Conservation (phyloP, 2,888 invertebrate genomes). For the Drosophila greeni region DNA sequence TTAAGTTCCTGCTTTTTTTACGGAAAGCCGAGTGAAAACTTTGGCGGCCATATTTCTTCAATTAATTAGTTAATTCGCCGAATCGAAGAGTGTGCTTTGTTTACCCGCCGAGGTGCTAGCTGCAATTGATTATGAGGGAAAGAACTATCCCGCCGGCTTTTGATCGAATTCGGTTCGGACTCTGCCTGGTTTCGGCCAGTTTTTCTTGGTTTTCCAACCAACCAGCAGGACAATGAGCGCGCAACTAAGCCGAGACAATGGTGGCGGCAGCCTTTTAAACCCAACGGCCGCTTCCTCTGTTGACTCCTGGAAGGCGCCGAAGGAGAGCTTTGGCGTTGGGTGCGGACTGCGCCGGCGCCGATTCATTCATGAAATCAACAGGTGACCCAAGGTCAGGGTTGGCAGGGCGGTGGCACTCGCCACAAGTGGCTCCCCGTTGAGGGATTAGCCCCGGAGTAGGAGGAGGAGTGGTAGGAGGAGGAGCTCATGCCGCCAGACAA, state of each 20-base stretch:
- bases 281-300: conserved; percentile 9
- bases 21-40: conserved; percentile 1
- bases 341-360: conserved; percentile 23
- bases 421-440: conserved; percentile 53
- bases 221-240: conserved; percentile 54
- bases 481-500: conserved; percentile 2
- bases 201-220: conserved; percentile 10
- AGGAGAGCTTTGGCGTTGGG: conserved; percentile 51
- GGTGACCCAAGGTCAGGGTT: conserved; percentile 57
- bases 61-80: conserved; percentile 17
- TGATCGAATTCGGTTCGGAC: not conserved
- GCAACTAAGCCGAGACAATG: conserved; percentile 65
- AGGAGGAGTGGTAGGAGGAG: not conserved
- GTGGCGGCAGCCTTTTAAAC: conserved; percentile 51
- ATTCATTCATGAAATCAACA: conserved; percentile 61
- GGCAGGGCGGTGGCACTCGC: conserved; percentile 15
- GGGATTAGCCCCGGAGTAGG: conserved; percentile 23
- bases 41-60: conserved; percentile 12
- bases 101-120: conserved; percentile 11
- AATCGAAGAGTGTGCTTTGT: conserved; percentile 11
- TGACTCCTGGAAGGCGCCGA: conserved; percentile 63
- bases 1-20: conserved; percentile 3
- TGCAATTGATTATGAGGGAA: conserved; percentile 13
- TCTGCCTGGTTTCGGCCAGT: conserved; percentile 6
- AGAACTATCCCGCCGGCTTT: conserved; percentile 23